phyloP scores from a whole-genome alignment of 2,888 invertebrate species.

The Ennomos fuscantarius region DNA sequence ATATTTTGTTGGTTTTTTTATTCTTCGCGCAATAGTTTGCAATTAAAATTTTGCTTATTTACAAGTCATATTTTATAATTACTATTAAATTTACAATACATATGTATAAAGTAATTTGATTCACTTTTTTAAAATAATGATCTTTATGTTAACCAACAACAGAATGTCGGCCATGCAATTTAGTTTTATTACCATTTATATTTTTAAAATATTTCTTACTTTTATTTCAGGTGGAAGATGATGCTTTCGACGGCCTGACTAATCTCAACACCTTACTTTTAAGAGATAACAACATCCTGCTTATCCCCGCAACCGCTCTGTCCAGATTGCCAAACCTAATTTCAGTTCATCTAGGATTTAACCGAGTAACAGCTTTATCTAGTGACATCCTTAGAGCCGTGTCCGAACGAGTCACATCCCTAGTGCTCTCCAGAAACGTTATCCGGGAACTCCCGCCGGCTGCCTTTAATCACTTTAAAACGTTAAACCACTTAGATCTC shows the following conservation, averaged over 20 bases:
- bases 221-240: conserved; percentile 91
- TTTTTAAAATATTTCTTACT: neutral
- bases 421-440: conserved; percentile 93
- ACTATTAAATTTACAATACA: no score
- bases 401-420: conserved; percentile 88
- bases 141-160: no score
- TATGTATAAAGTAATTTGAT: no score
- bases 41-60: no score
- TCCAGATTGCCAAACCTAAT: conserved; percentile 91
- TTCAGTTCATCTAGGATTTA: conserved; percentile 92
- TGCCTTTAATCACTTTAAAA: conserved; percentile 92
- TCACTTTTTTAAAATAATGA: no score
- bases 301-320: conserved; percentile 93
- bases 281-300: conserved; percentile 94
- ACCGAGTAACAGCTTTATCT: conserved; percentile 94
- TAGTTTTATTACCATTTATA: no score
- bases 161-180: no score
- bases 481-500: conserved; percentile 89
- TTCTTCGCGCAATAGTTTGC: neutral
- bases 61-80: no score
- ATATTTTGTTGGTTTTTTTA: no score
- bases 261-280: conserved; percentile 91
- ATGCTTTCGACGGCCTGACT: conserved; percentile 93
- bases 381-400: conserved; percentile 90
- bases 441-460: conserved; percentile 93